Base-by-base conservation (phyloP, 1,140 invertebrate species). In the Teleopsis dalmanni region DNA sequence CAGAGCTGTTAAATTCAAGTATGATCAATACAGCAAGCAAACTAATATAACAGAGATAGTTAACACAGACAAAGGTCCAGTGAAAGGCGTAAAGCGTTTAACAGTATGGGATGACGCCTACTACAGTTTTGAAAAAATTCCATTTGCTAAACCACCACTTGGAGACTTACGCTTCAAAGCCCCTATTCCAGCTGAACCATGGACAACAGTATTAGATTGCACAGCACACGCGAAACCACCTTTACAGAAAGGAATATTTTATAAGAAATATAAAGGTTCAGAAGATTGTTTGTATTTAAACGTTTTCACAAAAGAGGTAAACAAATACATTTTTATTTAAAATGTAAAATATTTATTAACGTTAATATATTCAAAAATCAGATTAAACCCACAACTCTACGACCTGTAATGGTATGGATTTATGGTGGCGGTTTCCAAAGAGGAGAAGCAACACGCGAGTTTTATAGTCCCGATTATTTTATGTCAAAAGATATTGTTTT, bases 271-370 rank as follows among this genome's bases (percentile, higher is more conserved):
- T n/a, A 57, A 66, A 4, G 79, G 79, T 11, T 67, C 71, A 11
- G 84, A 88, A 73, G 88, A 94, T 62, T 93, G 90, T 59, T 76
- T 94, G 7, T 84, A 84, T 60, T 72, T 95, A 13, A 92, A 91
- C 62, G 80, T 94, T 3, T 88, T 84, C 60, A 82, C 85, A 18
- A 71, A 67, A 50, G 60, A 66, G 57, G 72, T 75, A 41, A 65
- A 63, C 22, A 23, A 3, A 18, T 35, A 45, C 23, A 33, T 13
- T 9, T 23, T 19, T 36, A 19, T 13, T 9, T 9, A 36, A 36
- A 1, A 18, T 38, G 13, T 38, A 6, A 23, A 22, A 7, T 23
- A 4, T 37, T 37, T 19, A 34, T 14, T 14, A 34, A 5, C 11
- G 18, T 34, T 16, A 34, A 34, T 13, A 9, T 34, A 7, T 8